phyloP scores from a whole-genome alignment of 37 sponge, comb jelly and placozoan species.

The Ephydatia muelleri region DNA sequence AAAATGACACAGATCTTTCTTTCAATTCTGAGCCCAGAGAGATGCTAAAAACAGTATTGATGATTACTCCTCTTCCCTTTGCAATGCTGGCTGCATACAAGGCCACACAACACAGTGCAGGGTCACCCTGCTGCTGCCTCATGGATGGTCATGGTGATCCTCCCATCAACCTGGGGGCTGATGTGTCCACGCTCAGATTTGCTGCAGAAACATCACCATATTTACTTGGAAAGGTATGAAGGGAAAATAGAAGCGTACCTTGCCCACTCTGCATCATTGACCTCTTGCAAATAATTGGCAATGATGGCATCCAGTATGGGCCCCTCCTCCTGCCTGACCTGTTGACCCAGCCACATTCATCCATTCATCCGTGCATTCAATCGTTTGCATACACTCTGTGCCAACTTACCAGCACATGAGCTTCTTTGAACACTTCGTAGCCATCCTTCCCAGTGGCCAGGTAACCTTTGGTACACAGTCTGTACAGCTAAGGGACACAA shows the following conservation, averaged over 20 bases:
- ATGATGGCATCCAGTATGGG: not conserved
- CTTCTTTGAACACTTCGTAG: slow-evolving; percentile 57
- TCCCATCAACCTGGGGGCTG: not conserved
- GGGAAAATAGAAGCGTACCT: too few species aligned
- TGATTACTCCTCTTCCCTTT: too few species aligned
- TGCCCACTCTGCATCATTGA: not conserved
- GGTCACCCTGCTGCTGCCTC: not conserved
- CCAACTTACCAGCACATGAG: slow-evolving; percentile 27
- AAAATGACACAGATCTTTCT: too few species aligned
- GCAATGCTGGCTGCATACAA: not conserved
- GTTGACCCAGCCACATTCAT: not conserved
- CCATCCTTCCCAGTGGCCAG: slow-evolving; percentile 84
- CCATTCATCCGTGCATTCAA: too few species aligned
- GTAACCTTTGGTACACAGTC: slow-evolving; percentile 75
- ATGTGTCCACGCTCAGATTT: not conserved
- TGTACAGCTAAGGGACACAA: slow-evolving; percentile 37
- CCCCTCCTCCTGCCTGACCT: not conserved
- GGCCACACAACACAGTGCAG: not conserved
- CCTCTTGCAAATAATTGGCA: not conserved
- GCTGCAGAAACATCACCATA: not conserved
- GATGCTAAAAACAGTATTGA: too few species aligned
- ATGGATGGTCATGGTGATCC: not conserved
- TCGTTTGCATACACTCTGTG: not conserved
- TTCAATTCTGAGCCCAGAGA: too few species aligned
- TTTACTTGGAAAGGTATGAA: too few species aligned